Evolutionary conservation across 2,113 vertebrate genomes (phyloP).

Genomic region (Microtus richardsoni): DNA sequence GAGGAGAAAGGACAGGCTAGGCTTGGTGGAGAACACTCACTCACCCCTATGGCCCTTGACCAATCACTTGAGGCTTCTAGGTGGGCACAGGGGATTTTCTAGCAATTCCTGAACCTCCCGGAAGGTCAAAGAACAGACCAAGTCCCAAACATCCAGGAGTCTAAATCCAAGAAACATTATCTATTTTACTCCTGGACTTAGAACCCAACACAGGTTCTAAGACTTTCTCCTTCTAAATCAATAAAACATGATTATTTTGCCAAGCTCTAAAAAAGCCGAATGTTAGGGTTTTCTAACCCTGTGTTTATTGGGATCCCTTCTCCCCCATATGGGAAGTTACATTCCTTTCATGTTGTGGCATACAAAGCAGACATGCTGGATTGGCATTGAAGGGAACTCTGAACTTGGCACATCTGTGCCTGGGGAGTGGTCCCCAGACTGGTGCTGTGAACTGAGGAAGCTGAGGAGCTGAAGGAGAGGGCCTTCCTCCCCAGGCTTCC

Average conservation of each 20-base stretch:
- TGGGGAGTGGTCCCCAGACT: not conserved
- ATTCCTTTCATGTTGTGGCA: not conserved
- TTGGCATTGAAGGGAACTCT: not conserved
- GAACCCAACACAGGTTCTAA: not conserved
- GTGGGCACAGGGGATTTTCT: not conserved
- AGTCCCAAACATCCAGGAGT: not conserved
- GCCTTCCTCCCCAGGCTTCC: not conserved
- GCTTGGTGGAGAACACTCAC: not conserved
- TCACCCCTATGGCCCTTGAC: not conserved
- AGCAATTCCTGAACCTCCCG: not conserved
- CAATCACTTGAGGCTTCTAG: not conserved
- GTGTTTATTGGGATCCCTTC: not conserved
- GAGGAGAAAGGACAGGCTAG: not conserved
- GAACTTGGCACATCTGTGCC: not conserved
- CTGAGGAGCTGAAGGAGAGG: rapidly evolving
- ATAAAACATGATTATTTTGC: not conserved
- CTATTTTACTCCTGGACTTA: not conserved
- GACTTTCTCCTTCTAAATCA: not conserved
- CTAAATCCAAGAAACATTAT: not conserved
- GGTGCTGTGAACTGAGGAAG: not conserved
- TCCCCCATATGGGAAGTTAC: not conserved
- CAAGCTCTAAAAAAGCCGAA: not conserved
- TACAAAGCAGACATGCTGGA: not conserved
- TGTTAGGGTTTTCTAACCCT: not conserved
- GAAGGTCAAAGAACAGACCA: not conserved